Evolutionary conservation across 2,797 vertebrate species (phyloP), one percentile per base, ranked within the genome.

Genomic region (Lepus townsendii): DNA sequence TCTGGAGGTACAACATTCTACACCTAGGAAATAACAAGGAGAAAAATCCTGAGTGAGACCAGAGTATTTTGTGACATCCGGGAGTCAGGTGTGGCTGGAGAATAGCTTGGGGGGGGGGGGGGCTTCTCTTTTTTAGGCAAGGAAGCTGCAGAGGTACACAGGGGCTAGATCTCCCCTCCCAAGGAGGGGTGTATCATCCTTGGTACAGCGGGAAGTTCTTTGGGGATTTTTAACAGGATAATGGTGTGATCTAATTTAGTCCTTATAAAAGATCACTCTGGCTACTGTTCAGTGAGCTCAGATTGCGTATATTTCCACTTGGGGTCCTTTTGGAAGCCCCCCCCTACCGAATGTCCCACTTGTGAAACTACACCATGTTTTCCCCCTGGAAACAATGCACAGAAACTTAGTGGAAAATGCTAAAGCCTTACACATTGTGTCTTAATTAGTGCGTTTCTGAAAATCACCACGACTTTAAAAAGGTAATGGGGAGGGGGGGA

Each of bases 321-420:
- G 69, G 83, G 63, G 73, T 5, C 30, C 65, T 94, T 96, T 94
- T 88, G 76, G 83, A 83, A 96, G 68, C 0, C 12, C 27, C 27
- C 27, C 52, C 8, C 47, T 14, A 72, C 73, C 79, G 86, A 65
- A 14, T 93, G n/a, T 94, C 63, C 35, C 77, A 10, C 68, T 95
- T 73, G 35, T 68, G 42, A 65, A 90, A 95, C 47, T 16, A 78
- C 4, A 20, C 50, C n/a, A 22, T 80, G 52, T 68, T 89, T 95
- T 89, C 52, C 54, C 50, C 78, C 38, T 83, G 86, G 76, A 91
- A 88, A 63, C 57, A 52, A 71, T n/a, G 0, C 47, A 47, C 6
- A 22, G 71, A 73, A 75, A 47, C 84, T 32, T 90, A 26, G 82
- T 82, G 66, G 83, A 79, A 95, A 92, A 89, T 92, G 50, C 75